Evolutionary conservation across 2,113 vertebrate species (phyloP).

Genomic region (Haemorhous mexicanus): DNA sequence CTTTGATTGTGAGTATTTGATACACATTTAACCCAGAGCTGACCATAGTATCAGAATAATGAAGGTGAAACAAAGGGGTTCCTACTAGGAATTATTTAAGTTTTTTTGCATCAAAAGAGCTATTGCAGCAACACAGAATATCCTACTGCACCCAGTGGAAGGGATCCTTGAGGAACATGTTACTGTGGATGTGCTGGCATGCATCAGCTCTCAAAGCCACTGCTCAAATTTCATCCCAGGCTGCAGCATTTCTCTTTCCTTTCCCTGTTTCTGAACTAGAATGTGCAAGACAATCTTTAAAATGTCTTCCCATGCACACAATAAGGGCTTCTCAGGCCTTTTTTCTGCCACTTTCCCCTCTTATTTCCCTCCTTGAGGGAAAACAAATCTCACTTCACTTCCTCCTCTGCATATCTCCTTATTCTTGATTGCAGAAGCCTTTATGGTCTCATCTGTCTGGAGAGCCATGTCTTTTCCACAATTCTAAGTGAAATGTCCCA

Average conservation of each 20-base stretch:
- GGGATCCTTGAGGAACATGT: not conserved
- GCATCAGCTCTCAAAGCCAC: not conserved
- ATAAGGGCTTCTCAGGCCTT: not conserved
- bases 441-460: not conserved
- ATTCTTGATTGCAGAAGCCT: not conserved
- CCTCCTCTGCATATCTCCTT: not conserved
- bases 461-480: not conserved
- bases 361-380: not conserved
- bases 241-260: not conserved
- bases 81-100: not conserved
- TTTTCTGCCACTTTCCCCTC: not conserved
- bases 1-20: not conserved
- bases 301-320: not conserved
- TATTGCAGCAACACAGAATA: not conserved
- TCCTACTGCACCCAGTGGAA: not conserved
- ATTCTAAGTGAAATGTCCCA: not conserved
- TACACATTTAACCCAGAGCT: not conserved
- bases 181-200: not conserved
- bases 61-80: not conserved
- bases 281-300: not conserved
- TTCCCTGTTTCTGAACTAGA: not conserved
- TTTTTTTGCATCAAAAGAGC: not conserved
- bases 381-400: not conserved
- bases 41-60: not conserved
- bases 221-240: not conserved